Evolutionary conservation across 2,113 vertebrate species (phyloP).

Genomic region (Elephantulus edwardii): DNA sequence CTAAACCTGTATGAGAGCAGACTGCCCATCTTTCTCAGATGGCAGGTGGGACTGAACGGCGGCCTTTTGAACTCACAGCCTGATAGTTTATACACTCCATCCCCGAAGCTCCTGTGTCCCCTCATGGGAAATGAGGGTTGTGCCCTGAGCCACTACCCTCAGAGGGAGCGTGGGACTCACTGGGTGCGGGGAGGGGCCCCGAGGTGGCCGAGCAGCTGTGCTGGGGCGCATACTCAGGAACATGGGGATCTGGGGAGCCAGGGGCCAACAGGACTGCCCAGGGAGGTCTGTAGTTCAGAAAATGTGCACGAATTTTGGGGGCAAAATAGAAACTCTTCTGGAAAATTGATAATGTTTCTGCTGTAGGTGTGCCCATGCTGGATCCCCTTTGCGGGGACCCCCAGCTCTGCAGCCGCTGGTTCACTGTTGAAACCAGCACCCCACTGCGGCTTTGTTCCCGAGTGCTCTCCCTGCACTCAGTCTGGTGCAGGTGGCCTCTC

Average conservation of each 20-base stretch:
- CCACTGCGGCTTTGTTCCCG: background rate
- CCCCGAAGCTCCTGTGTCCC: no score
- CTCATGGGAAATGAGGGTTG: no score
- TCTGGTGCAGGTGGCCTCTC: background rate
- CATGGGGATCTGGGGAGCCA: background rate
- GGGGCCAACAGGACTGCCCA: rapidly evolving
- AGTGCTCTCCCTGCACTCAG: background rate
- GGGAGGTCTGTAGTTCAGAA: background rate
- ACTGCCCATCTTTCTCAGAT: no score
- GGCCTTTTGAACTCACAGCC: no score
- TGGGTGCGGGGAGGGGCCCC: no score
- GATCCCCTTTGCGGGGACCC: background rate
- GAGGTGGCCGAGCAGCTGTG: no score
- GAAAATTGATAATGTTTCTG: background rate
- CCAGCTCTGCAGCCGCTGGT: background rate
- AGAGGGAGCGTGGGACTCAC: no score
- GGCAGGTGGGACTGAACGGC: no score
- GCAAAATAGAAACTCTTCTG: background rate
- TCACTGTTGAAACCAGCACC: background rate
- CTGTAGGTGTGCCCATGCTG: rapidly evolving
- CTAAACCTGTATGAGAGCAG: no score
- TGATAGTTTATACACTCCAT: no score
- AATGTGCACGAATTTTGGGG: background rate
- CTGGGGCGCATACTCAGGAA: background rate
- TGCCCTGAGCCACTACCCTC: no score